phyloP scores from a whole-genome alignment of 1,140 invertebrate genomes.

The Aphaenogaster ashmeadi region DNA sequence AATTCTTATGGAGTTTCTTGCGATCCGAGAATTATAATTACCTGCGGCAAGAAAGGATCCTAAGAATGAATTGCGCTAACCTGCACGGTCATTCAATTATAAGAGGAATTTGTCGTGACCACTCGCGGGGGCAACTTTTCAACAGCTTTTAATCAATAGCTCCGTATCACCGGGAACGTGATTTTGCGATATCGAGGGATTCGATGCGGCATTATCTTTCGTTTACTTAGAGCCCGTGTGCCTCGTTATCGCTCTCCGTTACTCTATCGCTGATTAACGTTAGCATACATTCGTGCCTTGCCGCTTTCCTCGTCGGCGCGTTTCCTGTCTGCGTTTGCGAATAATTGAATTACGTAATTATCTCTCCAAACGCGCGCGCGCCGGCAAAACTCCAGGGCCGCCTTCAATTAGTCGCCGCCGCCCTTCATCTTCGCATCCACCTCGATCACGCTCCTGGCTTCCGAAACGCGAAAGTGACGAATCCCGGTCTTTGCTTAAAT shows the following conservation, averaged over 20 bases:
- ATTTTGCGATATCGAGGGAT: constrained; percentile 36
- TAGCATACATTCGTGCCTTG: constrained; percentile 50
- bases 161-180: background rate
- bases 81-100: constrained; percentile 10
- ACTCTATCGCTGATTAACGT: constrained; percentile 47
- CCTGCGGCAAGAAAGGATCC: background rate
- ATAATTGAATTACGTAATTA: constrained; percentile 77
- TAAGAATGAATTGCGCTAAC: constrained; percentile 6
- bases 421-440: constrained; percentile 41
- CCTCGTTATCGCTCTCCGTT: constrained; percentile 58
- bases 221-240: constrained; percentile 42
- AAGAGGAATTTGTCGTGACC: background rate
- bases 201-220: constrained; percentile 43
- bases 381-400: constrained; percentile 65
- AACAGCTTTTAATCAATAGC: constrained; percentile 16
- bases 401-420: constrained; percentile 67
- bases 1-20: constrained; percentile 11
- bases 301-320: constrained; percentile 44
- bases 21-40: constrained; percentile 51
- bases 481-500: background rate
- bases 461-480: constrained; percentile 20
- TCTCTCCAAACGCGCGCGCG: constrained; percentile 64
- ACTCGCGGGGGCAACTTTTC: constrained; percentile 29
- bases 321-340: constrained; percentile 56
- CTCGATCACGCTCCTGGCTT: constrained; percentile 19